Evolutionary conservation across 2,113 vertebrate species (phyloP).

Genomic region (Chroicocephalus ridibundus): DNA sequence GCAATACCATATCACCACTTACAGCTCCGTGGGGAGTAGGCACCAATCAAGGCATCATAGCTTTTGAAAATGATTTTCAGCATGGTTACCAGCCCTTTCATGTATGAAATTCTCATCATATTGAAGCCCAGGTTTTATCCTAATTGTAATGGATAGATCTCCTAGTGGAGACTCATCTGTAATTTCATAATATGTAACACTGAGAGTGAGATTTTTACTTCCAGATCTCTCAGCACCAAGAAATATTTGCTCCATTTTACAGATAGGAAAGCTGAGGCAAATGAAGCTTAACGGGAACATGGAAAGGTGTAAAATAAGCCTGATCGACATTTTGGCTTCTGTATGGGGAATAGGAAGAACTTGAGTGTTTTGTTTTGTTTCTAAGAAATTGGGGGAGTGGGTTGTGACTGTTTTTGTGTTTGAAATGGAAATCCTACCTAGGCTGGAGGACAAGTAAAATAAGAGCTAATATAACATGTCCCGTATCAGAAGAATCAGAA

Average conservation of each 20-base stretch:
- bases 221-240: background rate
- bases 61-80: background rate
- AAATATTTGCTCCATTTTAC: background rate
- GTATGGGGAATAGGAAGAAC: background rate
- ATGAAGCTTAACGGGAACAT: background rate
- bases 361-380: background rate
- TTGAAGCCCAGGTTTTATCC: background rate
- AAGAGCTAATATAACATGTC: background rate
- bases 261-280: background rate
- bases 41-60: background rate
- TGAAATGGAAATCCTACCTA: background rate
- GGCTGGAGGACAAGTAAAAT: background rate
- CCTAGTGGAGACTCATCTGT: background rate
- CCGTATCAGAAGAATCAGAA: background rate
- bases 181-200: background rate
- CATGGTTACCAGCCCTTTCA: background rate
- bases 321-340: background rate
- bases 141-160: background rate
- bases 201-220: background rate
- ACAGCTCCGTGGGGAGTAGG: background rate
- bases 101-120: background rate
- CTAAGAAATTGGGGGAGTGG: background rate
- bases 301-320: background rate
- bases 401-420: background rate
- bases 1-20: background rate